phyloP scores from a whole-genome alignment of 1,140 invertebrate genomes.

The Penaeus vannamei region DNA sequence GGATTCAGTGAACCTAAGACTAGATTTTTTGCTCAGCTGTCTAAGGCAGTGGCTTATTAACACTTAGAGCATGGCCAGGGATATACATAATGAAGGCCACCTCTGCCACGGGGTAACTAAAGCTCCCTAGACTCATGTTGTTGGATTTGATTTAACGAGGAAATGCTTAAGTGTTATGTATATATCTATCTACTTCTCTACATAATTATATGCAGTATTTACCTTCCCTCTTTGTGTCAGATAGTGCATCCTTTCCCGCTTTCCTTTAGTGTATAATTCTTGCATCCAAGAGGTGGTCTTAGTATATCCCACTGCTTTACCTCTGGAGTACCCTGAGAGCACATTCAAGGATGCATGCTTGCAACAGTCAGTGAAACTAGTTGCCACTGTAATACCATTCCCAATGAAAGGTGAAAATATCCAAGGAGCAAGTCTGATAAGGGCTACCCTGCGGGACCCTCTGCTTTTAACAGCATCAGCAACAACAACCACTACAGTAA shows the following conservation, averaged over 20 bases:
- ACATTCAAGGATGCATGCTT: conserved; percentile 64
- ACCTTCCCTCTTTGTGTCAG: conserved; percentile 31
- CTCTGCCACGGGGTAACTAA: conserved; percentile 42
- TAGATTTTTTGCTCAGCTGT: conserved; percentile 65
- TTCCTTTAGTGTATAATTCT: conserved; percentile 36
- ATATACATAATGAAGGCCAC: conserved; percentile 59
- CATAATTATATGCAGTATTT: conserved; percentile 34
- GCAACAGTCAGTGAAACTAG: conserved; percentile 58
- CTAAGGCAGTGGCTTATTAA: conserved; percentile 63
- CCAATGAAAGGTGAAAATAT: conserved; percentile 53
- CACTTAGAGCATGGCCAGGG: conserved; percentile 62
- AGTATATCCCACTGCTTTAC: conserved; percentile 48
- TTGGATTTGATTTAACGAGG: no score
- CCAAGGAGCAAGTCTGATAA: conserved; percentile 61
- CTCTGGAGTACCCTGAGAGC: conserved; percentile 47
- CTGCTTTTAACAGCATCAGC: conserved; percentile 63
- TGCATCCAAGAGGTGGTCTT: conserved; percentile 63
- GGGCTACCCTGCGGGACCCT: conserved; percentile 61
- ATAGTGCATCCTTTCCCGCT: conserved; percentile 49
- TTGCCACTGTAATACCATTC: conserved; percentile 50
- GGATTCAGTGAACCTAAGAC: conserved; percentile 61
- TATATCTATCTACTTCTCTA: neutral
- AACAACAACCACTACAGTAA: conserved; percentile 66
- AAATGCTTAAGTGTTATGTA: no score
- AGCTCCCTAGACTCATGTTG: conserved; percentile 17